These are phyloP conservation scores for Pteropus alecto DNA, from an alignment of 2,113 vertebrate species.

Conservation along the genomic window DNA sequence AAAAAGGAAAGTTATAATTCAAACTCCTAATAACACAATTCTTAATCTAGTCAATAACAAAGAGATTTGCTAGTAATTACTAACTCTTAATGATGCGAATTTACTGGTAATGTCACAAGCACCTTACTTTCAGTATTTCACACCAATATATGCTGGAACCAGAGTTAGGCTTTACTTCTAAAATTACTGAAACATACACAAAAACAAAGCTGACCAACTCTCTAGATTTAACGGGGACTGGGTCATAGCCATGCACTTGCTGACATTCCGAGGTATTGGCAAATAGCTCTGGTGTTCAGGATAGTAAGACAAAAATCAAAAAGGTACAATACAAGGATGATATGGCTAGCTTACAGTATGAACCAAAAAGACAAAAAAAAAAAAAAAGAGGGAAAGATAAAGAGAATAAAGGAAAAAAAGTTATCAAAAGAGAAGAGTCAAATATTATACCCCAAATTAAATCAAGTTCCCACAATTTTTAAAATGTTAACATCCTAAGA, in stretches of 20 bases:
- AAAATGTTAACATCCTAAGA: neutral
- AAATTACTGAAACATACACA: neutral
- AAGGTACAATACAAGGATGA: neutral
- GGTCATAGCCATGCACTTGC: neutral
- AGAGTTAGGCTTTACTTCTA: neutral
- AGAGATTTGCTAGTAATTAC: neutral
- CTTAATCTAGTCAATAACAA: neutral
- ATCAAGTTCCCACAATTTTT: neutral
- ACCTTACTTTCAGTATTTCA: neutral
- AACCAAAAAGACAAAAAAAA: neutral
- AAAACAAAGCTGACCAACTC: neutral
- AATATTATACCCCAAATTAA: neutral
- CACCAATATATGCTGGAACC: neutral
- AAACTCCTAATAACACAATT: neutral
- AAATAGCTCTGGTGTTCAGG: neutral
- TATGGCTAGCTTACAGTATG: neutral
- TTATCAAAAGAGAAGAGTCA: neutral
- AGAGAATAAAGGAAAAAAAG: neutral
- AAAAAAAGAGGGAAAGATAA: neutral
- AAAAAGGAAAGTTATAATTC: neutral
- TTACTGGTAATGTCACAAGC: neutral
- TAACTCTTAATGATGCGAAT: neutral
- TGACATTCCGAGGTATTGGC: neutral
- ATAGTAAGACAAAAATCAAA: neutral
- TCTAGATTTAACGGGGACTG: neutral